Conservation (phyloP, 2,888 invertebrate species). For the Exocentrus adspersus region DNA sequence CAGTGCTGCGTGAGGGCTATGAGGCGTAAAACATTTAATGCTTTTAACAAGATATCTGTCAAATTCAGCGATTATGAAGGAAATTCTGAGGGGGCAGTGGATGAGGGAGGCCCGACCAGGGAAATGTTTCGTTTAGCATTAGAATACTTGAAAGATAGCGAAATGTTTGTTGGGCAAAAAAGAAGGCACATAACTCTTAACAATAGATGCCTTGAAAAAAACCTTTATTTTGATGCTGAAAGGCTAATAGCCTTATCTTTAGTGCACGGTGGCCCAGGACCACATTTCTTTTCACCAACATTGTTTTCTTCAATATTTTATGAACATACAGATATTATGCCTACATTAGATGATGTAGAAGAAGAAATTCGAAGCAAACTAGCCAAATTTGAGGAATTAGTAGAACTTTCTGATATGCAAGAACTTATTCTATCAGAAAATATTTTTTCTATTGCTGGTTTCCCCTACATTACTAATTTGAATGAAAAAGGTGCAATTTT, state of each 20-base stretch:
- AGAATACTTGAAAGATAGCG: slow-evolving; percentile 28
- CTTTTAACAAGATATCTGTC: slow-evolving; percentile 37
- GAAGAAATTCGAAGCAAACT: too few species aligned
- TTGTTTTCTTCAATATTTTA: slow-evolving; percentile 26
- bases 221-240: slow-evolving; percentile 37
- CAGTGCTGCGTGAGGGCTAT: slow-evolving; percentile 35
- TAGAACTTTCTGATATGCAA: too few species aligned
- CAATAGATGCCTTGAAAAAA: slow-evolving; percentile 21
- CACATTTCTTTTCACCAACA: slow-evolving; percentile 37
- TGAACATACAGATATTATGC: slow-evolving; percentile 16
- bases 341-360: slow-evolving; percentile 22
- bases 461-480: too few species aligned
- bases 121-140: slow-evolving; percentile 40
- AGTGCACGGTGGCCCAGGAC: slow-evolving; percentile 39
- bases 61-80: slow-evolving; percentile 35
- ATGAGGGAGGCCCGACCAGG: slow-evolving; percentile 41
- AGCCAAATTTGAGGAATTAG: too few species aligned
- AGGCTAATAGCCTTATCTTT: slow-evolving; percentile 37
- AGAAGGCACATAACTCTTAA: slow-evolving; percentile 34
- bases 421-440: too few species aligned
- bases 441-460: too few species aligned
- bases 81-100: slow-evolving; percentile 39
- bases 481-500: too few species aligned
- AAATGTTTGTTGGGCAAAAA: slow-evolving; percentile 26
- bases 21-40: slow-evolving; percentile 30